These are phyloP conservation scores for Rugalucina vietnamica DNA, from an alignment of 2,888 invertebrate genomes.

Conservation along the genomic window DNA sequence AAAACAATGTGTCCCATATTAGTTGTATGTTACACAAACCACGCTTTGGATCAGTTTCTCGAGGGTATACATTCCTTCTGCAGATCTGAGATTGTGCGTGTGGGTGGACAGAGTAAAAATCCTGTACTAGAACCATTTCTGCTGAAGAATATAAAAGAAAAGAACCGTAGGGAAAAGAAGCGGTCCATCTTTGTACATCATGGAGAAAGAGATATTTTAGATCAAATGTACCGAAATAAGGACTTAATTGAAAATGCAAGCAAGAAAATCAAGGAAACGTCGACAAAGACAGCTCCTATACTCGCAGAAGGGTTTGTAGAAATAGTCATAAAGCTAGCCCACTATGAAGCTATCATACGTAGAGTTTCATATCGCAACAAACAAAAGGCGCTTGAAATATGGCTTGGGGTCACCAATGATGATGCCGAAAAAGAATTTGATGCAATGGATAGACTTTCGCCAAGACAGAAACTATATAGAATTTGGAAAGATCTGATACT, in stretches of 20 bases:
- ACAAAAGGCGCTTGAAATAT: neutral
- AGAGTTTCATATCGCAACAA: neutral
- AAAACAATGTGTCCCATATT: conserved; percentile 75
- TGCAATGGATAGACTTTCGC: neutral
- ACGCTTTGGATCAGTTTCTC: conserved; percentile 82
- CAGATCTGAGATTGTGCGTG: conserved; percentile 72
- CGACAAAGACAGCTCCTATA: no score
- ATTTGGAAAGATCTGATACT: no score
- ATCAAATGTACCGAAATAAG: no score
- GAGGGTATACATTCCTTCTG: conserved; percentile 73
- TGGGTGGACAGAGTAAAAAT: conserved; percentile 78
- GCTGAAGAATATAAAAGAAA: conserved; percentile 41
- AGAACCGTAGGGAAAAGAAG: conserved; percentile 34
- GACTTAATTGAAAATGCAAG: no score
- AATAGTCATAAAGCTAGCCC: no score
- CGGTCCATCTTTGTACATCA: conserved; percentile 47
- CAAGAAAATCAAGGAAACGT: no score
- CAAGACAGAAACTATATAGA: neutral
- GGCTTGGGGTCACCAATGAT: conserved; percentile 1
- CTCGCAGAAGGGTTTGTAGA: no score
- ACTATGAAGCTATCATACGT: no score
- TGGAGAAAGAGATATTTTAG: conserved; percentile 62
- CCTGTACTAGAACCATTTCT: conserved; percentile 66
- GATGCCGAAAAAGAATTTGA: neutral
- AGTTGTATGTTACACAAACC: conserved; percentile 83